A percentile compares a stretch with the other conserved stretches of the same genome.
These are phyloP conservation scores for Drosophila aff. DNA, from an alignment of 1,140 invertebrate genomes.

Conservation along the genomic window DNA sequence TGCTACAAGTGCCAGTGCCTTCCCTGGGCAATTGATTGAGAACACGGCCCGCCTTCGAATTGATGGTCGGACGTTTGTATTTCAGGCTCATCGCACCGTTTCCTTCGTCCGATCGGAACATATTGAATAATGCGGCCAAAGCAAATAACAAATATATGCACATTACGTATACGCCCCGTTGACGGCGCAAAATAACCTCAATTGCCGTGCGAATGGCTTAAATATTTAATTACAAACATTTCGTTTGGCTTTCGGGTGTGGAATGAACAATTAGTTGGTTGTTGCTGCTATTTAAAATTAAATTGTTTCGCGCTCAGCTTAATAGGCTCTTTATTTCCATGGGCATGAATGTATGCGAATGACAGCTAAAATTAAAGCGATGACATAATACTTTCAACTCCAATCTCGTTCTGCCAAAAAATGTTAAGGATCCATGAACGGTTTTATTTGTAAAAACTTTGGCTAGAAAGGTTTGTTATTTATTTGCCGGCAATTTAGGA, in stretches of 20 bases:
- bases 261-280: conserved; percentile 20
- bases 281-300: conserved; percentile 16
- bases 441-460: neutral
- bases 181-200: conserved; percentile 35
- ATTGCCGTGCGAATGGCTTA: conserved; percentile 31
- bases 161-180: conserved; percentile 49
- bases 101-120: conserved; percentile 22
- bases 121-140: conserved; percentile 64
- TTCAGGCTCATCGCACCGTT: conserved; percentile 34
- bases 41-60: conserved; percentile 41
- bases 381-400: conserved; percentile 13
- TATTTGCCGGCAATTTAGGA: neutral
- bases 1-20: conserved; percentile 56
- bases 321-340: conserved; percentile 23
- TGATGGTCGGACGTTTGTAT: conserved; percentile 45
- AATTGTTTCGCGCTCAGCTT: conserved; percentile 14
- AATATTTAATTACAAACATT: conserved; percentile 54
- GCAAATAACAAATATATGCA: conserved; percentile 40
- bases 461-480: neutral
- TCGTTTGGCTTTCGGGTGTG: conserved; percentile 19
- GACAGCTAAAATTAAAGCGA: conserved; percentile 9
- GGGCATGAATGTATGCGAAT: neutral
- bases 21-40: conserved; percentile 24
- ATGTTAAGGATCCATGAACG: neutral
- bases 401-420: neutral